A percentile compares a stretch with the other conserved stretches of the same genome.
These are phyloP conservation scores for Watsonalla cultraria DNA, from an alignment of 2,888 invertebrate species.

Conservation along the genomic window DNA sequence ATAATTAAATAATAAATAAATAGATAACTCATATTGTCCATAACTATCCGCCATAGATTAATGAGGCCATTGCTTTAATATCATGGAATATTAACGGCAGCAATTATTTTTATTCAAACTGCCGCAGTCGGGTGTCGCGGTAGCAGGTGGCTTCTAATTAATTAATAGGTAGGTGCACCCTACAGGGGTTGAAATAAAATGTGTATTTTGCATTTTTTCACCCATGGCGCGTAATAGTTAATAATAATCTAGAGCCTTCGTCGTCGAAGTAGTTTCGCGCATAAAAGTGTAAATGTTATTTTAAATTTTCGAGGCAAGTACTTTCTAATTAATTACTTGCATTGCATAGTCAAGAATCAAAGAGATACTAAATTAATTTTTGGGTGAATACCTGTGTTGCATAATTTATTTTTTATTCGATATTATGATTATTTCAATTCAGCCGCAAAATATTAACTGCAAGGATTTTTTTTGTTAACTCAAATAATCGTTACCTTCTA, in stretches of 20 bases:
- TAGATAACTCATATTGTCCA: conserved; percentile 1
- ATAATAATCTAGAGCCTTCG: conserved; percentile 45
- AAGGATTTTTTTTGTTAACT: no score
- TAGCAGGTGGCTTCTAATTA: conserved; percentile 71
- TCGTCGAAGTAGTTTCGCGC: conserved; percentile 25
- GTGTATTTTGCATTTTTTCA: conserved; percentile 70
- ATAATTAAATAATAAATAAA: no score
- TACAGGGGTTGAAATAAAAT: conserved; percentile 63
- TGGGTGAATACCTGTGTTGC: no score
- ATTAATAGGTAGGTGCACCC: conserved; percentile 55
- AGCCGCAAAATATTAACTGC: no score
- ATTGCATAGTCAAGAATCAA: no score
- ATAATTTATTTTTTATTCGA: no score
- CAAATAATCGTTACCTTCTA: not conserved
- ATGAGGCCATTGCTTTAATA: conserved; percentile 19
- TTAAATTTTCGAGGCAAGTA: not conserved
- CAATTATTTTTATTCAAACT: conserved; percentile 39
- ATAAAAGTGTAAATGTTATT: conserved; percentile 23
- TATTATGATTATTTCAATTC: no score
- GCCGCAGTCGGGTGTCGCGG: conserved; percentile 42
- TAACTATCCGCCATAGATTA: conserved; percentile 7
- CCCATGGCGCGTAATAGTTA: conserved; percentile 47
- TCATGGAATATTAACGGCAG: conserved; percentile 32
- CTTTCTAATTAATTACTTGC: no score
- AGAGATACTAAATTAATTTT: no score